Evolutionary conservation across 2,113 vertebrate species (phyloP).

Genomic region (Vidua chalybeata): DNA sequence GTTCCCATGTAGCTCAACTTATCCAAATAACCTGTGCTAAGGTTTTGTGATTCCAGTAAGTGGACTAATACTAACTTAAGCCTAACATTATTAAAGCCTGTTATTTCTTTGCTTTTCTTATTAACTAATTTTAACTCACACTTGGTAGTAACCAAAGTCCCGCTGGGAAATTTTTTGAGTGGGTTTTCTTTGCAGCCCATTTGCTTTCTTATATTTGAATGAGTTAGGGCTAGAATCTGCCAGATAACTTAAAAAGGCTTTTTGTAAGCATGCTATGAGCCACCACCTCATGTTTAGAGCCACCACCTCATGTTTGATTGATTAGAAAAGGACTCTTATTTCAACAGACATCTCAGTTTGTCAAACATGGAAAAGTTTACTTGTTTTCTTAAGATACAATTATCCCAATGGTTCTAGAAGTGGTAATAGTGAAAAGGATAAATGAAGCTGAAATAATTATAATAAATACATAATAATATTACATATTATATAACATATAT

Average conservation of each 20-base stretch:
- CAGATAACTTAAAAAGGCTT: slow-evolving; percentile 19
- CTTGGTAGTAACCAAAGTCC: not conserved
- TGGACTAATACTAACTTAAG: not conserved
- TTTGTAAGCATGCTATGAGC: slow-evolving; percentile 10
- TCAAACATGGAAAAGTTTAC: not conserved
- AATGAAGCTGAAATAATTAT: slow-evolving; percentile 22
- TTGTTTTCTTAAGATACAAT: slow-evolving; percentile 26
- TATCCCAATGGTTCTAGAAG: not conserved
- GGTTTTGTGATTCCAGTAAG: slow-evolving; percentile 10
- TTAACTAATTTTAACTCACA: slow-evolving; percentile 37
- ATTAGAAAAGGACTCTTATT: slow-evolving; percentile 17
- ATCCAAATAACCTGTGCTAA: not conserved
- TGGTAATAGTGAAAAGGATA: not conserved
- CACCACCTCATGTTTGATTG: not conserved
- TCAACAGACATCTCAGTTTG: not conserved
- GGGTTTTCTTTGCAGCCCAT: slow-evolving; percentile 8
- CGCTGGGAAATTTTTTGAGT: slow-evolving; percentile 17
- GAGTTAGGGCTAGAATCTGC: not conserved
- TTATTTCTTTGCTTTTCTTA: slow-evolving; percentile 22
- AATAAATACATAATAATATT: not conserved
- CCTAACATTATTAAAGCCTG: slow-evolving; percentile 4
- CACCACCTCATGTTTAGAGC: not conserved
- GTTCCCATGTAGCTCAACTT: not conserved
- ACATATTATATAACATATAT: not conserved
- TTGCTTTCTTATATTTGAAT: not conserved